Evolutionary conservation across 1,140 invertebrate species (phyloP).

Genomic region (Chionoecetes opilio): DNA sequence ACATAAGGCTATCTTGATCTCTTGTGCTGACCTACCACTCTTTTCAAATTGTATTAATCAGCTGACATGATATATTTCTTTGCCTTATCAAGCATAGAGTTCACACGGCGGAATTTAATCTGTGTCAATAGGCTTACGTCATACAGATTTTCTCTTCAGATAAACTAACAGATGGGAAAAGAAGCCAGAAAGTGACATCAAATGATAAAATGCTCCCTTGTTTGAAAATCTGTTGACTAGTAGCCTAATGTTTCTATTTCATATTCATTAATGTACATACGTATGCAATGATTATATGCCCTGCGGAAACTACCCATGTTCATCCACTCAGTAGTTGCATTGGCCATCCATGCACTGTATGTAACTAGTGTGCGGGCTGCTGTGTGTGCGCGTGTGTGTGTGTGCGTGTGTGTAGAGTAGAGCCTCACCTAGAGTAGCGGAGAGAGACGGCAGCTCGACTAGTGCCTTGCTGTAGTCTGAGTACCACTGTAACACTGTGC

Average conservation of each 20-base stretch:
- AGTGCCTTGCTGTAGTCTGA: not conserved
- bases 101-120: not conserved
- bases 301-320: not conserved
- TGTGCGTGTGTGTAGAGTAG: not conserved
- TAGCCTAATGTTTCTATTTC: not conserved
- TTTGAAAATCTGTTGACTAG: not conserved
- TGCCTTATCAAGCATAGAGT: not conserved
- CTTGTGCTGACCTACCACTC: too few relatives aligned
- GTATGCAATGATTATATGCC: slow-evolving; percentile 4
- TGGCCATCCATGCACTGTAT: slow-evolving; percentile 24
- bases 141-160: too few relatives aligned
- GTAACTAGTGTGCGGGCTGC: slow-evolving; percentile 7
- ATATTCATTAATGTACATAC: not conserved
- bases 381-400: not conserved
- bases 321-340: not conserved
- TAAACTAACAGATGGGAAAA: too few relatives aligned
- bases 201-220: too few relatives aligned
- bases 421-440: not conserved
- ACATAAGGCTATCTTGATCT: too few relatives aligned
- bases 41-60: too few relatives aligned
- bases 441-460: not conserved
- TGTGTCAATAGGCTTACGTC: too few relatives aligned
- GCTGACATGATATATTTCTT: not conserved
- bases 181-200: too few relatives aligned
- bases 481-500: not conserved